Percentiles rank a stretch among this genome's conserved stretches.
Evolutionary conservation across 2,888 invertebrate species (phyloP).

Genomic region (Leptothorax acervorum): DNA sequence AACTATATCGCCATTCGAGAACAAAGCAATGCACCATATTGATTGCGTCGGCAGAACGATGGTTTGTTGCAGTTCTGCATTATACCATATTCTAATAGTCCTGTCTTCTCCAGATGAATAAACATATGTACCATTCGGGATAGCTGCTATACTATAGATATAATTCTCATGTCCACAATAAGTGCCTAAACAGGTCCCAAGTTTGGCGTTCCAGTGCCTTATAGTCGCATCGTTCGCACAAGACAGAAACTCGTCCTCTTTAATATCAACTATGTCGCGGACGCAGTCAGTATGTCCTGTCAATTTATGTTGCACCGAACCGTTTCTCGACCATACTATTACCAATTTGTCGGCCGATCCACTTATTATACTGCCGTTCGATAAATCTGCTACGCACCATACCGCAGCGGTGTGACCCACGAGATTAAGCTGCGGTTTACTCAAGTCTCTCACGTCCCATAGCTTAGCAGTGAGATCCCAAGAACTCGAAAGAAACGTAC

Average conservation of each 20-base stretch:
- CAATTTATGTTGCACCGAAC: constrained; percentile 84
- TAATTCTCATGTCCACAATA: constrained; percentile 95
- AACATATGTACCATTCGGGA: constrained; percentile 88
- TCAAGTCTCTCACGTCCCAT: constrained; percentile 89
- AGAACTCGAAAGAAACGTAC: constrained; percentile 92
- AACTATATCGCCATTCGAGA: constrained; percentile 96
- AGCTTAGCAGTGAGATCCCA: constrained; percentile 97
- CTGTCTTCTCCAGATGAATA: constrained; percentile 96
- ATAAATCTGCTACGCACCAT: constrained; percentile 91
- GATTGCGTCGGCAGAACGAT: constrained; percentile 94
- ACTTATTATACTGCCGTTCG: constrained; percentile 89
- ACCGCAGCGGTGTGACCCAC: constrained; percentile 94
- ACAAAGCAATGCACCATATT: constrained; percentile 94
- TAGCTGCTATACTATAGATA: constrained; percentile 89
- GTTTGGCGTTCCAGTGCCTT: constrained; percentile 92
- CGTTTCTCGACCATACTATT: constrained; percentile 92
- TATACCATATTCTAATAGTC: constrained; percentile 93
- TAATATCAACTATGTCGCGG: constrained; percentile 91
- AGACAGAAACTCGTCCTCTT: constrained; percentile 92
- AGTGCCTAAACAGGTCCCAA: constrained; percentile 92
- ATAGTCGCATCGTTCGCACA: constrained; percentile 97
- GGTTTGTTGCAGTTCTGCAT: constrained; percentile 88
- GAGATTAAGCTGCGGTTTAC: constrained; percentile 87
- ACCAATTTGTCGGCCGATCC: constrained; percentile 97
- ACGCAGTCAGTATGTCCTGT: constrained; percentile 97